phyloP scores from a whole-genome alignment of 2,113 vertebrate genomes.

The Oceanodroma tethys region DNA sequence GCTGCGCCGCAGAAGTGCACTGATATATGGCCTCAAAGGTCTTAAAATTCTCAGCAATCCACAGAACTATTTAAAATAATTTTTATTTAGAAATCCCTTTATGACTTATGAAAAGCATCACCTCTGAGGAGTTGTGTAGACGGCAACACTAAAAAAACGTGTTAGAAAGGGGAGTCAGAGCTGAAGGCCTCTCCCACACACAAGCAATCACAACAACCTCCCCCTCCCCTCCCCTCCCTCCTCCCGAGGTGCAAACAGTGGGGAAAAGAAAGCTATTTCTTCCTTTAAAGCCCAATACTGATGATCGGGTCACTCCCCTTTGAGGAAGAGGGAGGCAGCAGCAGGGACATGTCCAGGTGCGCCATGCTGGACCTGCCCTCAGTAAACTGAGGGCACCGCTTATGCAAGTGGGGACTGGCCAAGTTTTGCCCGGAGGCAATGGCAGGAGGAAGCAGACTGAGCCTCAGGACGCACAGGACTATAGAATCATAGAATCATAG shows the following conservation, averaged over 20 bases:
- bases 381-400: accelerated
- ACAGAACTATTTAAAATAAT: not conserved
- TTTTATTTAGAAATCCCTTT: not conserved
- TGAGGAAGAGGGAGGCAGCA: not conserved
- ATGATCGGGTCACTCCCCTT: accelerated
- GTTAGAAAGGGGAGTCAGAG: not conserved
- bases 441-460: not conserved
- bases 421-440: not conserved
- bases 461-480: not conserved
- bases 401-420: too few species aligned
- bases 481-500: too few species aligned
- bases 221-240: not conserved
- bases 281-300: not conserved
- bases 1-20: accelerated
- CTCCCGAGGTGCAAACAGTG: not conserved
- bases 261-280: not conserved
- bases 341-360: not conserved
- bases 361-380: not conserved
- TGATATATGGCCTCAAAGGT: not conserved
- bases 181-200: not conserved
- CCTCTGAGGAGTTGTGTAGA: not conserved
- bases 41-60: not conserved
- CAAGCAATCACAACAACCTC: not conserved
- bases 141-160: not conserved
- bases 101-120: not conserved